Base-by-base conservation (phyloP, 2,113 vertebrate species). In the Anser brachyrhynchus region DNA sequence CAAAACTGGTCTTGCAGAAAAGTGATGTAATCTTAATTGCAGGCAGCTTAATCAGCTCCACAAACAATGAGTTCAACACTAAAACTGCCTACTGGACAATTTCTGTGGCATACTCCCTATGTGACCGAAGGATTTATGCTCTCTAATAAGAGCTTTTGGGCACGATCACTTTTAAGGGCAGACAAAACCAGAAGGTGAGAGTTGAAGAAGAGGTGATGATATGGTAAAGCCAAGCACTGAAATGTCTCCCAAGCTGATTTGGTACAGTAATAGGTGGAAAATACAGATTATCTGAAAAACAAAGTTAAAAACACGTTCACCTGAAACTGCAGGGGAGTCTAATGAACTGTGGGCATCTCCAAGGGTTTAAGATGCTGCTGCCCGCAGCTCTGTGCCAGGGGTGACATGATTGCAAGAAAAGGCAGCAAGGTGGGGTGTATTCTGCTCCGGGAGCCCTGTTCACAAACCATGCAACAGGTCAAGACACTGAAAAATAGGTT, bases 11-110 rank as follows among this genome's bases (percentile, higher is more conserved):
- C 71, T 39, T 90, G 37, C 51, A 80, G 37, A 29, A 19, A 84
- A 86, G 74, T 74, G 55, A 90, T 31, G 61, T 43, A 89, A 72
- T 84, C 76, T 90, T 90, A 92, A 81, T 5, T 75, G 23, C 18
- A 90, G 10, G 46, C 43, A 84, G 17, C 2, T 12, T 35, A 64
- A 95, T 14, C 65, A 90, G 46, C n/a, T 90, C 71, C 51, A 52
- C 11, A 65, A 31, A 89, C 25, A 77, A 31, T 13, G 14, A 77
- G 7, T 52, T 23, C 41, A 73, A 66, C 22, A 74, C 17, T 69
- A 49, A 59, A 90, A 85, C 3, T 0, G 0, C 28, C 71, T 70
- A 35, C 44, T 13, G n/a, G 65, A 78, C n/a, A 61, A 75, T 69
- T 88, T 73, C 39, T 51, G 5, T 11, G 61, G 35, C 39, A 51